phyloP scores from a whole-genome alignment of 2,797 vertebrate species.

The Sebastes hubbsi region DNA sequence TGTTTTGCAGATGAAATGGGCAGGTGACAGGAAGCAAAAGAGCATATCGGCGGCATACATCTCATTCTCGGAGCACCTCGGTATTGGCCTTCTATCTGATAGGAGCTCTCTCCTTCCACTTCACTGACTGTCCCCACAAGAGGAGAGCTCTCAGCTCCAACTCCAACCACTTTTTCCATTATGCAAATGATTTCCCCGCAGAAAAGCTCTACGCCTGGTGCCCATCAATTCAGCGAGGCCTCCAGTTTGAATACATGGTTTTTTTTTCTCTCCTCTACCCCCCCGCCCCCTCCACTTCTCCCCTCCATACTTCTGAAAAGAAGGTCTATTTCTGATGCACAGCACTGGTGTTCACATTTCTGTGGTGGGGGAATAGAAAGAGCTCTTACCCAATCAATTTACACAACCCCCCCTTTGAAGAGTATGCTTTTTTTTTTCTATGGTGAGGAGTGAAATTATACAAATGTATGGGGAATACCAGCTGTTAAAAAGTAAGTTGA shows the following conservation, averaged over 20 bases:
- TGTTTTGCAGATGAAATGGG: slow-evolving; percentile 69
- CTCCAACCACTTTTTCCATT: slow-evolving; percentile 80
- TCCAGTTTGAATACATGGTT: slow-evolving; percentile 67
- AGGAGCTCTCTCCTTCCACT: slow-evolving; percentile 64
- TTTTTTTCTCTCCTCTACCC: slow-evolving; percentile 14
- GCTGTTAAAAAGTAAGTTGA: slow-evolving; percentile 61
- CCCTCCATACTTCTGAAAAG: slow-evolving; percentile 66
- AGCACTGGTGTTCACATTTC: slow-evolving; percentile 65
- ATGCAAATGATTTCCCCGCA: slow-evolving; percentile 79
- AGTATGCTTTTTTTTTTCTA: slow-evolving; percentile 61
- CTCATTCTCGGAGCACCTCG: slow-evolving; percentile 43
- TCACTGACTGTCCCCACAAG: slow-evolving; percentile 72
- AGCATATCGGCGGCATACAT: slow-evolving; percentile 45
- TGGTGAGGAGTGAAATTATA: slow-evolving; percentile 72
- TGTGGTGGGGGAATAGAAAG: slow-evolving; percentile 66
- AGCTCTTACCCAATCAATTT: slow-evolving; percentile 79
- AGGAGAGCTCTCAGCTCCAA: slow-evolving; percentile 71
- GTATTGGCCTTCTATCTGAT: slow-evolving; percentile 69
- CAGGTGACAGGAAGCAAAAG: slow-evolving; percentile 59
- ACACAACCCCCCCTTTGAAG: slow-evolving; percentile 74
- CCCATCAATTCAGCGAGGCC: slow-evolving; percentile 77
- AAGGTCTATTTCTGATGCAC: slow-evolving; percentile 77
- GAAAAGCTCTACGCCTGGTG: slow-evolving; percentile 70
- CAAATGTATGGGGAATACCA: slow-evolving; percentile 71
- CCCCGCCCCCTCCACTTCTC: not conserved